Percentiles rank a stretch among this genome's conserved stretches.
These are phyloP conservation scores for Oophaga pumilio DNA, from an alignment of 2,113 vertebrate genomes.

Conservation along the genomic window DNA sequence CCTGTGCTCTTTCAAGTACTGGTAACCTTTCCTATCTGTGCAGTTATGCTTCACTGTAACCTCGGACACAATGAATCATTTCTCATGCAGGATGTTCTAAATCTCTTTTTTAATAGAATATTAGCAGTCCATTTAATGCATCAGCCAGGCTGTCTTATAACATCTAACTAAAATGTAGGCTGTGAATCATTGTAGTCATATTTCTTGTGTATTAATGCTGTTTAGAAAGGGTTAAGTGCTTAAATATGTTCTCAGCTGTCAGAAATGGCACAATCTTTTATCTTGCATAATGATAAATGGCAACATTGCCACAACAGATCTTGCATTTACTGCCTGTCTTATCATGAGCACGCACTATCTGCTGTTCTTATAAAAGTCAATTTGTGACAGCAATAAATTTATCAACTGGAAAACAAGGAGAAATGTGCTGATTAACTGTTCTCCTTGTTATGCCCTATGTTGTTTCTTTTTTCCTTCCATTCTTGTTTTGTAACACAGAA, in stretches of 20 bases:
- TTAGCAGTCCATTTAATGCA: conserved; percentile 27
- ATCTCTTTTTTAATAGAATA: conserved; percentile 19
- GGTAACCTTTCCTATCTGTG: conserved; percentile 21
- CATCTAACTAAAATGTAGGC: not conserved
- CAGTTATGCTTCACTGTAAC: not conserved
- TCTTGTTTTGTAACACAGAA: not conserved
- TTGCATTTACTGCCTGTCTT: conserved; percentile 47
- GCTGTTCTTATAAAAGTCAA: conserved; percentile 28
- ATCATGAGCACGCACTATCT: conserved; percentile 41
- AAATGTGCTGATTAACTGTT: conserved; percentile 33
- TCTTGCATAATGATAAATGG: conserved; percentile 48
- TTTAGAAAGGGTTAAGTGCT: conserved; percentile 32
- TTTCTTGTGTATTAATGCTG: not conserved
- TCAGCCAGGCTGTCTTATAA: conserved; percentile 1
- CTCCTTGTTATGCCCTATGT: conserved; percentile 46
- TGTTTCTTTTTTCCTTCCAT: conserved; percentile 6
- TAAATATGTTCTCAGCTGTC: conserved; percentile 34
- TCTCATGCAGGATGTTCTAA: not conserved
- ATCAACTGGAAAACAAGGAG: conserved; percentile 32
- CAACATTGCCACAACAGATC: conserved; percentile 13
- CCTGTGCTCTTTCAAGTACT: conserved; percentile 20
- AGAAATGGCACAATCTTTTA: not conserved
- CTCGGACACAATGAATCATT: conserved; percentile 30
- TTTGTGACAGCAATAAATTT: conserved; percentile 35
- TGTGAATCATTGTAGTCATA: conserved; percentile 7